A percentile compares a stretch with the other conserved stretches of the same genome.
These are phyloP conservation scores for Gorsachius magnificus DNA, from an alignment of 2,797 vertebrate genomes.

Conservation along the genomic window DNA sequence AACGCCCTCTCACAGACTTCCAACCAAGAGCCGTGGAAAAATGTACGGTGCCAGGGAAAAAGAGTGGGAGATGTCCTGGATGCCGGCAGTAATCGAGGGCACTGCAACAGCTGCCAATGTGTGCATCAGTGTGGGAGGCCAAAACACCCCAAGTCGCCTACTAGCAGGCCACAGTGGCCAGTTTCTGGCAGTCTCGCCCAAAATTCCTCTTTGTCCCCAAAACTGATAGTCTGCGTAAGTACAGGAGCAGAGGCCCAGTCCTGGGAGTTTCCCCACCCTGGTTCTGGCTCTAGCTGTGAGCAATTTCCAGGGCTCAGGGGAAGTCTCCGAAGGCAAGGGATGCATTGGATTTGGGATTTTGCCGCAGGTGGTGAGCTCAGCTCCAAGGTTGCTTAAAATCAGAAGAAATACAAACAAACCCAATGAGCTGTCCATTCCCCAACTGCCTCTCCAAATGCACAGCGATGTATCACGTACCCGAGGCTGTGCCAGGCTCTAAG, in stretches of 20 bases:
- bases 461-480: fast-evolving
- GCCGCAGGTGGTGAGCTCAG: not conserved
- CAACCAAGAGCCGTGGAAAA: not conserved
- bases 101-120: not conserved
- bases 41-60: not conserved
- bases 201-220: not conserved
- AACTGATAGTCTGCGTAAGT: fast-evolving
- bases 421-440: not conserved
- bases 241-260: not conserved
- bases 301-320: not conserved
- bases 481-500: not conserved
- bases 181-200: not conserved
- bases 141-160: not conserved
- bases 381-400: not conserved
- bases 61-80: not conserved
- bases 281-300: not conserved
- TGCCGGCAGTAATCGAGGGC: not conserved
- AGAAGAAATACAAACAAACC: not conserved
- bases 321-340: too few relatives aligned
- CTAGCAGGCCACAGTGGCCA: not conserved
- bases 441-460: not conserved
- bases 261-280: not conserved
- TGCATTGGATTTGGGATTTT: fast-evolving
- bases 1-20: not conserved
- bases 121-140: not conserved